These are phyloP conservation scores for Phyto melanocephala DNA, from an alignment of 2,888 invertebrate genomes.

Conservation along the genomic window DNA sequence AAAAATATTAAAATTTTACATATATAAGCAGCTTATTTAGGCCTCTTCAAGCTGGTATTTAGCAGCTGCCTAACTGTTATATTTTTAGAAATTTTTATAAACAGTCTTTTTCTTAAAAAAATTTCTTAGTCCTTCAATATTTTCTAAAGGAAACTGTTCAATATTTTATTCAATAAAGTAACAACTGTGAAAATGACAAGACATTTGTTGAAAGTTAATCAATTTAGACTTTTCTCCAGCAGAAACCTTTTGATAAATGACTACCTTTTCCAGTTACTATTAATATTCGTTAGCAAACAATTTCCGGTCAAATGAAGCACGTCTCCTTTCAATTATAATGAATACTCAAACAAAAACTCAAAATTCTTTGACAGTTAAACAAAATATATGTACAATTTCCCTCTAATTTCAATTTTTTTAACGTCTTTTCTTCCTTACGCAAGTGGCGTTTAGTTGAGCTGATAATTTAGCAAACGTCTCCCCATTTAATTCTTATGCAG, in stretches of 20 bases:
- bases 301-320: constrained; percentile 33
- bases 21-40: too few species aligned
- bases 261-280: neutral
- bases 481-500: neutral
- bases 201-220: neutral
- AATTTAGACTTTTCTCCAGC: neutral
- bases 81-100: too few species aligned
- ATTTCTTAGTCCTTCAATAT: too few species aligned
- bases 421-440: neutral
- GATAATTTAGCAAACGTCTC: constrained; percentile 43
- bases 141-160: neutral
- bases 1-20: too few species aligned
- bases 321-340: constrained; percentile 9
- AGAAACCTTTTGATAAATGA: neutral
- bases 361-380: constrained; percentile 1
- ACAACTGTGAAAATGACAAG: neutral
- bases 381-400: constrained; percentile 14
- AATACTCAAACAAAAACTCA: neutral
- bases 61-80: too few species aligned
- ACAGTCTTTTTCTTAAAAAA: too few species aligned
- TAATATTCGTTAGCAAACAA: neutral
- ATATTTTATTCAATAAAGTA: neutral
- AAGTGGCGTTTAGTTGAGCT: constrained; percentile 57
- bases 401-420: neutral
- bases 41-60: too few species aligned